These are phyloP conservation scores for Terrapene triunguis DNA, from an alignment of 2,113 vertebrate species.

Conservation along the genomic window DNA sequence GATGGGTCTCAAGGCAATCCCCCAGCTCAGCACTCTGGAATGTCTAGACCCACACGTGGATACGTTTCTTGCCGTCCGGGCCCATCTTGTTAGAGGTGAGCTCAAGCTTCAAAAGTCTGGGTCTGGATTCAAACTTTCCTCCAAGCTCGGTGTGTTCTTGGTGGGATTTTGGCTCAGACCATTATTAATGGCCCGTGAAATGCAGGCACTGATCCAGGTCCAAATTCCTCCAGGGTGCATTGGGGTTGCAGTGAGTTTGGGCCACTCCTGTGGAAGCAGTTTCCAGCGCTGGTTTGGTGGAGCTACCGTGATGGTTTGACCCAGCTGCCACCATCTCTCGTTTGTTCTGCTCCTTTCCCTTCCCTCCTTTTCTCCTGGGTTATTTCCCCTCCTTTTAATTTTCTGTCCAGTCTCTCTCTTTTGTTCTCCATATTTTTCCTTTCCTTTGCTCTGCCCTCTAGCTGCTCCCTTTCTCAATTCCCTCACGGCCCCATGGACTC, in stretches of 20 bases:
- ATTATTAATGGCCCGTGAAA: neutral
- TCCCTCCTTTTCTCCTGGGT: neutral
- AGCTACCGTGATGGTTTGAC: neutral
- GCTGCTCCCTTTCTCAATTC: neutral
- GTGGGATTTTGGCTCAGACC: neutral
- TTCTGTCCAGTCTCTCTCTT: neutral
- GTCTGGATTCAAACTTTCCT: neutral
- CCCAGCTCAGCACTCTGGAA: neutral
- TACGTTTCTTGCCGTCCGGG: too few species aligned
- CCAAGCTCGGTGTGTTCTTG: neutral
- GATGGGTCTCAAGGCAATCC: neutral
- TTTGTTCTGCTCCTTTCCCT: neutral
- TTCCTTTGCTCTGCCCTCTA: neutral
- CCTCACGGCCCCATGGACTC: neutral
- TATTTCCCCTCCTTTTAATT: neutral
- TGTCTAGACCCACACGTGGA: too few species aligned
- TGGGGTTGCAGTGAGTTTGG: neutral
- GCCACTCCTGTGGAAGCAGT: neutral
- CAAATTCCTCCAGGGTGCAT: neutral
- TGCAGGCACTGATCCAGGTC: neutral
- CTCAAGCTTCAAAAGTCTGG: neutral
- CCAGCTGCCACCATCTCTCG: neutral
- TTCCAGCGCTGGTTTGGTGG: neutral
- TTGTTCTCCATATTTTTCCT: neutral
- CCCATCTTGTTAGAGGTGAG: neutral